Conservation (phyloP, 1,140 invertebrate genomes). For the Ptiloglossa arizonensis region DNA sequence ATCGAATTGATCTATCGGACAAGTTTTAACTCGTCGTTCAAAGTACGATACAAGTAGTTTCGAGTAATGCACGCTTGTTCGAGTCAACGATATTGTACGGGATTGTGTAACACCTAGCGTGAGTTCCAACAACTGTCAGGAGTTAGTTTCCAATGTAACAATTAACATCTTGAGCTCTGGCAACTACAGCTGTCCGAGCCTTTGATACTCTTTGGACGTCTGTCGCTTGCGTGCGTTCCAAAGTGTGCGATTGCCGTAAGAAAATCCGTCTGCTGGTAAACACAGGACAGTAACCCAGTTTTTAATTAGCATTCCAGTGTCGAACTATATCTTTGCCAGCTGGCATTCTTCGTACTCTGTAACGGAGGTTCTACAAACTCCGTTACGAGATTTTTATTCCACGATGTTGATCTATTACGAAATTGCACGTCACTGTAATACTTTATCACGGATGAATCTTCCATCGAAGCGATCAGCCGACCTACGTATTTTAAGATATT, state of each 20-base stretch:
- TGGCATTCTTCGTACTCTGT: background rate
- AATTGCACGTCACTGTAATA: no score
- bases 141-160: background rate
- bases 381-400: no score
- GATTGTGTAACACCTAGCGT: background rate
- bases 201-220: background rate
- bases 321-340: background rate
- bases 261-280: background rate
- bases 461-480: no score
- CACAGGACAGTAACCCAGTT: no score
- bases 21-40: no score
- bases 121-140: background rate
- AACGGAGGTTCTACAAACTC: no score
- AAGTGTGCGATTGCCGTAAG: background rate
- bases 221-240: background rate
- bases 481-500: no score
- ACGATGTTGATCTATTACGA: no score
- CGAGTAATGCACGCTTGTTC: background rate
- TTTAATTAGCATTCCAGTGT: no score
- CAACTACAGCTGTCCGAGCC: background rate
- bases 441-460: no score
- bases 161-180: slow-evolving; percentile 1
- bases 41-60: no score
- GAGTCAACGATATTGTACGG: background rate
- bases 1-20: no score